phyloP scores from a whole-genome alignment of 2,113 vertebrate species.

The Gnathonemus longibarbis region DNA sequence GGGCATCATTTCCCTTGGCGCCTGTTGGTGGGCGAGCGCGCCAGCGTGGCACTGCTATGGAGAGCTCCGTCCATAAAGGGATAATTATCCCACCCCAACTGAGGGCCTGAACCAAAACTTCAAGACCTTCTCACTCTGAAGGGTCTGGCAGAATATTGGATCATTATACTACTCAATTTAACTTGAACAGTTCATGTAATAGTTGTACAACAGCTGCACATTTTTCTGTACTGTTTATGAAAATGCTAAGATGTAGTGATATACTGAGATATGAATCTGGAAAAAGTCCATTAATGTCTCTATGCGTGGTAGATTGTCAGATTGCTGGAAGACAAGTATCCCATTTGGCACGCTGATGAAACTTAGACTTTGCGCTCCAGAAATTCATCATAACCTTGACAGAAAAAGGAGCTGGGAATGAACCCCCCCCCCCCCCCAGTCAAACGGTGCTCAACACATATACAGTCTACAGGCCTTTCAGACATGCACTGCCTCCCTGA shows the following conservation, averaged over 20 bases:
- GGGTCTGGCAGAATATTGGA: neutral
- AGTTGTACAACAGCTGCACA: neutral
- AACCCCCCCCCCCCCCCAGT: neutral
- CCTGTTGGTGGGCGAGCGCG: neutral
- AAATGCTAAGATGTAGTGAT: neutral
- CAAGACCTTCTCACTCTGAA: neutral
- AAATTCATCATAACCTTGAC: neutral
- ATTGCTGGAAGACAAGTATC: neutral
- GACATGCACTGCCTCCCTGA: neutral
- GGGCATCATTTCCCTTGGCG: neutral
- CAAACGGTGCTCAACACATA: neutral
- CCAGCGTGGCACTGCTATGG: neutral
- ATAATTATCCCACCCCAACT: neutral
- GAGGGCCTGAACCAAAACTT: neutral
- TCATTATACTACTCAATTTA: neutral
- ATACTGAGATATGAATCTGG: neutral
- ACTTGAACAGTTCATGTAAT: neutral
- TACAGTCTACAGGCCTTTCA: neutral
- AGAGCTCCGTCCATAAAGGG: neutral
- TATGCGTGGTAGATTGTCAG: neutral
- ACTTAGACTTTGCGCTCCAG: neutral
- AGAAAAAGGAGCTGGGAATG: neutral
- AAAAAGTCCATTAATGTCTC: neutral
- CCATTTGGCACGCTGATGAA: neutral
- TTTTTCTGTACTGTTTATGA: neutral